Percentiles rank a stretch among this genome's conserved stretches.
Evolutionary conservation across 2,113 vertebrate genomes (phyloP).

Genomic region (Petrocephalus microphthalmus): DNA sequence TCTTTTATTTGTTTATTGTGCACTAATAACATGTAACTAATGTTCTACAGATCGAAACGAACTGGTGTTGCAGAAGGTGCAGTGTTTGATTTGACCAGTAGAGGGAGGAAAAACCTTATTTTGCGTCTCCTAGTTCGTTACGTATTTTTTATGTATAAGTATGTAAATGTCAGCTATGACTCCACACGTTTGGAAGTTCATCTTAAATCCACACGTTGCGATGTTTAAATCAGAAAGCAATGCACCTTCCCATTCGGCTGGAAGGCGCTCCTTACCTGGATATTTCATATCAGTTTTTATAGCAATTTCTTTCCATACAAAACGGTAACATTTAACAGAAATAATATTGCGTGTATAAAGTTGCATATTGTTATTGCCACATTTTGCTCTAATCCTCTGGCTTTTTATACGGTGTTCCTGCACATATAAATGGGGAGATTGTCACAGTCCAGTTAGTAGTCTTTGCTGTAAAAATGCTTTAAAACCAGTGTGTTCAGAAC

Average conservation of each 20-base stretch:
- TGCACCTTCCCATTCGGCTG: not conserved
- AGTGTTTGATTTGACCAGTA: slow-evolving; percentile 50
- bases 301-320: not conserved
- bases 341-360: not conserved
- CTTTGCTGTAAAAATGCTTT: not conserved
- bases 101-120: slow-evolving; percentile 53
- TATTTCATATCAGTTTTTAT: not conserved
- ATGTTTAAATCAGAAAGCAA: not conserved
- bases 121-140: slow-evolving; percentile 27
- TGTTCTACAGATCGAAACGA: not conserved
- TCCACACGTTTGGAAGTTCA: not conserved
- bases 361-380: not conserved
- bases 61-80: slow-evolving; percentile 27
- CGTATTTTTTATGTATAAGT: not conserved
- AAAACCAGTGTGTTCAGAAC: not conserved
- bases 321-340: not conserved
- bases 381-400: not conserved
- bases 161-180: not conserved
- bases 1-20: not conserved
- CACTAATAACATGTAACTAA: not conserved
- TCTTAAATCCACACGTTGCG: not conserved
- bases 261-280: not conserved
- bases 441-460: too few relatives aligned
- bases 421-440: not conserved
- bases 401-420: not conserved